A percentile compares a stretch with the other conserved stretches of the same genome.
Conservation (phyloP, 2,113 vertebrate genomes). For the Pipa parva region DNA sequence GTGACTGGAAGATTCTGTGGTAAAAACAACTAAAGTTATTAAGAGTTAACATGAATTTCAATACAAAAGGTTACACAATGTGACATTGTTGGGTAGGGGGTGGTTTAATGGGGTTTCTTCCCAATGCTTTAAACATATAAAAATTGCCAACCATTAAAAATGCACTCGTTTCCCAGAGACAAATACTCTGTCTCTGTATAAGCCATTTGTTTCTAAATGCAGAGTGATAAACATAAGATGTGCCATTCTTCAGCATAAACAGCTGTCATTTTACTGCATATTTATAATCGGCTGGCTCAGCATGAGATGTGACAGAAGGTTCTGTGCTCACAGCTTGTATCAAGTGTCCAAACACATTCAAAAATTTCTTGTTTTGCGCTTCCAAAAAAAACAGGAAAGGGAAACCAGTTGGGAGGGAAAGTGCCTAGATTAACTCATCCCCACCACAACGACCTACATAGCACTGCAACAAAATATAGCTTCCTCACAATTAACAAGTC, state of each 20-base stretch:
- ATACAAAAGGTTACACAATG: too few relatives aligned
- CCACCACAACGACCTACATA: not conserved
- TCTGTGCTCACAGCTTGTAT: slow-evolving; percentile 14
- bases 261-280: slow-evolving; percentile 19
- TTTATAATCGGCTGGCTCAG: slow-evolving; percentile 26
- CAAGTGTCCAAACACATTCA: slow-evolving; percentile 29
- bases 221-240: too few relatives aligned
- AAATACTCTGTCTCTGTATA: too few relatives aligned
- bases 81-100: too few relatives aligned
- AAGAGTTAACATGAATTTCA: too few relatives aligned
- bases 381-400: slow-evolving; percentile 37
- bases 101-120: too few relatives aligned
- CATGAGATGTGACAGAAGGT: slow-evolving; percentile 32
- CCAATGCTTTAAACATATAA: too few relatives aligned
- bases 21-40: too few relatives aligned
- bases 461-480: not conserved
- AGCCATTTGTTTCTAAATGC: too few relatives aligned
- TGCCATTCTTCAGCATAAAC: not conserved
- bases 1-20: slow-evolving; percentile 87
- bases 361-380: slow-evolving; percentile 33
- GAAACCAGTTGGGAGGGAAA: slow-evolving; percentile 23
- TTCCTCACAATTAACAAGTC: too few relatives aligned
- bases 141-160: too few relatives aligned
- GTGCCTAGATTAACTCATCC: slow-evolving; percentile 15
- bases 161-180: too few relatives aligned